Evolutionary conservation across 1,140 invertebrate species (phyloP).

Genomic region (Cylas formicarius): DNA sequence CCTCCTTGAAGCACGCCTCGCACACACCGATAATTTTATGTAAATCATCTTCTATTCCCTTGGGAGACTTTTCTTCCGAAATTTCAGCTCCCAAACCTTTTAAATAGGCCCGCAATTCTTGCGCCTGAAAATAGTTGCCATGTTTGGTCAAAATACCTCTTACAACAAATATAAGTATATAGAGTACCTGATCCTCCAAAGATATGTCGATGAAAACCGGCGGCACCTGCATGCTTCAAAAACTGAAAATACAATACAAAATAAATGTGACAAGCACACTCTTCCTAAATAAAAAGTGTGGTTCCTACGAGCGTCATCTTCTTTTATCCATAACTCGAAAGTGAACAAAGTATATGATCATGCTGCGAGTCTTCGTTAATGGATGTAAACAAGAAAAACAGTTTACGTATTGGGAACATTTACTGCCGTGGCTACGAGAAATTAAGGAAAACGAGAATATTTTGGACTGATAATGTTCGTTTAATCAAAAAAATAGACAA

Average conservation of each 20-base stretch:
- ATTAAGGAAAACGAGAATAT: too few relatives aligned
- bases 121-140: conserved; percentile 56
- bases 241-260: background rate
- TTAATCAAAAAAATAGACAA: too few relatives aligned
- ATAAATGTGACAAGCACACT: too few relatives aligned
- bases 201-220: conserved; percentile 75
- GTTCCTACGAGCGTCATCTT: too few relatives aligned
- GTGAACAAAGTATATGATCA: too few relatives aligned
- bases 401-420: too few relatives aligned
- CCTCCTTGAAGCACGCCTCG: conserved; percentile 84
- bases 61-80: conserved; percentile 79
- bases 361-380: too few relatives aligned
- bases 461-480: too few relatives aligned
- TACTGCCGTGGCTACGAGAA: too few relatives aligned
- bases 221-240: conserved; percentile 59
- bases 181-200: conserved; percentile 65
- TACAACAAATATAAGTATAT: conserved; percentile 18
- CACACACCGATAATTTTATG: conserved; percentile 92
- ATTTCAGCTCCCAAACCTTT: conserved; percentile 88
- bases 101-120: conserved; percentile 82
- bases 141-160: conserved; percentile 22
- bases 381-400: too few relatives aligned
- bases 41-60: conserved; percentile 88
- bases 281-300: too few relatives aligned
- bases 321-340: too few relatives aligned